Percentiles rank a stretch among this genome's conserved stretches.
These are phyloP conservation scores for Chloropsis cyanopogon DNA, from an alignment of 2,113 vertebrate genomes.

Conservation along the genomic window DNA sequence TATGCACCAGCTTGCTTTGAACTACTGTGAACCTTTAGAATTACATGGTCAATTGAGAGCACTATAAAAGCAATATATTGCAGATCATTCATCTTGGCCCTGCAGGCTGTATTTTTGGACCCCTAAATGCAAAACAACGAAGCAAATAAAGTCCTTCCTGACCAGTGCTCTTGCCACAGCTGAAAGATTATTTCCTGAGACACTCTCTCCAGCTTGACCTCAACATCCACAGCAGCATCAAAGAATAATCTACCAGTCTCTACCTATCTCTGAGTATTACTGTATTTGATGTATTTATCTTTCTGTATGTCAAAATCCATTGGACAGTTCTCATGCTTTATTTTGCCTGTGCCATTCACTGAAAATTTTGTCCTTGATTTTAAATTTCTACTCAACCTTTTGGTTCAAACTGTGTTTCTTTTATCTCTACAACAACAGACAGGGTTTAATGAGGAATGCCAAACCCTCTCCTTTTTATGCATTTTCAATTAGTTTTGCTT, in stretches of 20 bases:
- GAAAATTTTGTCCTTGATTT: conserved; percentile 9
- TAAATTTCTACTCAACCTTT: conserved; percentile 5
- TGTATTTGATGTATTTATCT: not conserved
- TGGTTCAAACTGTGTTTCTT: conserved; percentile 27
- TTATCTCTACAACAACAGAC: conserved; percentile 20
- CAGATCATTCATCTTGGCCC: not conserved
- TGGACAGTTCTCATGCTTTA: not conserved
- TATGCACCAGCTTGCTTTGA: not conserved
- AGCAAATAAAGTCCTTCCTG: not conserved
- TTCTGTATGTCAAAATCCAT: not conserved
- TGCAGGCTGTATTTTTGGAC: not conserved
- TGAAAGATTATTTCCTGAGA: not conserved
- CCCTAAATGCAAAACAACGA: not conserved
- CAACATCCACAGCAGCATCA: not conserved
- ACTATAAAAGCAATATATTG: not conserved
- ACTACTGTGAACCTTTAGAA: not conserved
- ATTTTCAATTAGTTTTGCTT: conserved; percentile 60
- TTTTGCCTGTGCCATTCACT: not conserved
- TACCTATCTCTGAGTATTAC: not conserved
- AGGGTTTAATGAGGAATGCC: conserved; percentile 31
- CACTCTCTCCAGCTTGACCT: not conserved
- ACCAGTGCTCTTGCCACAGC: not conserved
- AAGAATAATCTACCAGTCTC: not conserved
- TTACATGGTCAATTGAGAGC: conserved; percentile 5
- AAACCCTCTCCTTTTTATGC: conserved; percentile 27